A percentile compares a stretch with the other conserved stretches of the same genome.
Evolutionary conservation across 2,888 invertebrate genomes (phyloP).

Genomic region (Sphaeridia pumilis): DNA sequence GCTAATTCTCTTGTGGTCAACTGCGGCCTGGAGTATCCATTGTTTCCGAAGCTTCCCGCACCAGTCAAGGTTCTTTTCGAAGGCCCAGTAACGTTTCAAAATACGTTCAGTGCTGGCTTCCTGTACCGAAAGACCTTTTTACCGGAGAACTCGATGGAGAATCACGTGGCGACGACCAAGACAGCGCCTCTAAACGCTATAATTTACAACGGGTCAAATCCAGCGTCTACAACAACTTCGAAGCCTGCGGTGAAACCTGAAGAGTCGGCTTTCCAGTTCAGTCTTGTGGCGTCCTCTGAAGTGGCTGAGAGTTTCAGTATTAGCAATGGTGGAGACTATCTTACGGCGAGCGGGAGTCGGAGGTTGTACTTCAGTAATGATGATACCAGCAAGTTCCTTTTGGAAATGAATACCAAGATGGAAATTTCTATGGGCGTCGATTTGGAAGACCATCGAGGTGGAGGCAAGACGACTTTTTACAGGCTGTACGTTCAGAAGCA

Average conservation of each 20-base stretch:
- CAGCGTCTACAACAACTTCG: too few relatives aligned
- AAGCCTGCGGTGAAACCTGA: too few relatives aligned
- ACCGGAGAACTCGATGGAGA: slow-evolving; percentile 12
- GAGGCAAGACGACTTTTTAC: slow-evolving; percentile 13
- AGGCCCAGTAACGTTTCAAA: slow-evolving; percentile 7
- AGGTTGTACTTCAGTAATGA: slow-evolving; percentile 8
- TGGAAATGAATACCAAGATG: slow-evolving; percentile 6
- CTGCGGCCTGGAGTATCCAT: slow-evolving; percentile 3
- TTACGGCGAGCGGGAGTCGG: slow-evolving; percentile 10
- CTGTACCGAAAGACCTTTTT: slow-evolving; percentile 9
- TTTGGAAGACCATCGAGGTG: slow-evolving; percentile 9
- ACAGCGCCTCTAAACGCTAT: not conserved
- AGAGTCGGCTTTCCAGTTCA: not conserved
- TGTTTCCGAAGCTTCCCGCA: slow-evolving; percentile 4
- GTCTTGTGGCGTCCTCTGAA: not conserved
- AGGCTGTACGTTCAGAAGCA: slow-evolving; percentile 12
- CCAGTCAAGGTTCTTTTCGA: slow-evolving; percentile 10
- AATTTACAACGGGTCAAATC: too few relatives aligned
- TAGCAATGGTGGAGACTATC: slow-evolving; percentile 4
- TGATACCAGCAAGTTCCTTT: slow-evolving; percentile 2
- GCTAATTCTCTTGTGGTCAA: not conserved
- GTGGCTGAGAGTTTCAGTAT: slow-evolving; percentile 11
- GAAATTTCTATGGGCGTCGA: slow-evolving; percentile 11
- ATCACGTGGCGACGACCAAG: slow-evolving; percentile 8
- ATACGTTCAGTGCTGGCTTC: slow-evolving; percentile 14